These are phyloP conservation scores for Phaenicophaeus curvirostris DNA, from an alignment of 2,797 vertebrate genomes.

Conservation along the genomic window DNA sequence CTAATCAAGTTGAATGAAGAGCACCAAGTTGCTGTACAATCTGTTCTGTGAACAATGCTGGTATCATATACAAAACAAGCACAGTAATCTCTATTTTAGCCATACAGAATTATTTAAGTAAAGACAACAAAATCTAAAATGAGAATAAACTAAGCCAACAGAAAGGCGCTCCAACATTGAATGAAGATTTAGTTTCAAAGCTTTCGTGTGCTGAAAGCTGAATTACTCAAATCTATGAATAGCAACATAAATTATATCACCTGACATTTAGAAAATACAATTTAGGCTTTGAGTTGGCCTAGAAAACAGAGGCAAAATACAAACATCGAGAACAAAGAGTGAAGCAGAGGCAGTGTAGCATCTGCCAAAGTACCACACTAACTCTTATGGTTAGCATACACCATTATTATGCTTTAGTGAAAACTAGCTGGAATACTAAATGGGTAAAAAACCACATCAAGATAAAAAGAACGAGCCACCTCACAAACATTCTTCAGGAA, in stretches of 20 bases:
- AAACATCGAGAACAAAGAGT: neutral
- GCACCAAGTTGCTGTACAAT: neutral
- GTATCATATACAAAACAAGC: neutral
- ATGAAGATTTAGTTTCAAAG: neutral
- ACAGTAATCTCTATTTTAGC: neutral
- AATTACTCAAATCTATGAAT: neutral
- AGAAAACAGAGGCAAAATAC: neutral
- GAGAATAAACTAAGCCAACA: neutral
- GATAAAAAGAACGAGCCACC: neutral
- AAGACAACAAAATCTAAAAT: neutral
- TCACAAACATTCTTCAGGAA: neutral
- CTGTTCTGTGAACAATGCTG: neutral
- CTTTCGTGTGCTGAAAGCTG: neutral
- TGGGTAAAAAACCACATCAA: too few species aligned
- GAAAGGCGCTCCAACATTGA: neutral
- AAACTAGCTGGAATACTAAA: neutral
- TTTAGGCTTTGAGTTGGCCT: neutral
- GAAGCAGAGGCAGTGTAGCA: neutral
- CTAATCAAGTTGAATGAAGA: neutral
- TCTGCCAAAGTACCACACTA: neutral
- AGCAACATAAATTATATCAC: neutral
- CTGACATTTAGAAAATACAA: neutral
- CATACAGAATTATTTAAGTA: neutral
- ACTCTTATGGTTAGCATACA: neutral
- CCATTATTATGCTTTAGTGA: neutral